These are phyloP conservation scores for Melanostoma mellinum DNA, from an alignment of 2,888 invertebrate species.

Conservation along the genomic window DNA sequence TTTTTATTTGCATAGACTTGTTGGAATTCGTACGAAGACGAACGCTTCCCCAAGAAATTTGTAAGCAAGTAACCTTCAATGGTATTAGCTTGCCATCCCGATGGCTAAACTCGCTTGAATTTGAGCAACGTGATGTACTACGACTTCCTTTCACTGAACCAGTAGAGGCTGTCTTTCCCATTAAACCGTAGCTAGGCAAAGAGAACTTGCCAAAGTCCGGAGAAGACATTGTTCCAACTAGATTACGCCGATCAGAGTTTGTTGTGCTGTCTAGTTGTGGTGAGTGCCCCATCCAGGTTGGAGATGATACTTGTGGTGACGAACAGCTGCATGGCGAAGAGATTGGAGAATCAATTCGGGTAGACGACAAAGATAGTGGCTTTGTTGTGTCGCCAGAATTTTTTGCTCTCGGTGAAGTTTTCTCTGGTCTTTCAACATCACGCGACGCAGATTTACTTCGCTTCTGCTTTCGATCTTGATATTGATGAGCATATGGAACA, in stretches of 20 bases:
- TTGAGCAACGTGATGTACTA: constrained; percentile 79
- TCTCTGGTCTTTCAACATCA: constrained; percentile 28
- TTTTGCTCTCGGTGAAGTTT: constrained; percentile 30
- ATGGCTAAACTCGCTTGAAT: constrained; percentile 80
- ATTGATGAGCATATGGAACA: neutral
- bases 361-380: constrained; percentile 77
- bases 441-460: constrained; percentile 55
- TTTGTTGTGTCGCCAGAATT: constrained; percentile 6
- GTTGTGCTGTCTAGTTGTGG: constrained; percentile 78
- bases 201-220: constrained; percentile 73
- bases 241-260: constrained; percentile 76
- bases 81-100: constrained; percentile 81
- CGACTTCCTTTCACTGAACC: constrained; percentile 72
- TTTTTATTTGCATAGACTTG: constrained; percentile 84
- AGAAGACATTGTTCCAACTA: constrained; percentile 73
- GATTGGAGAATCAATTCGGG: constrained; percentile 76
- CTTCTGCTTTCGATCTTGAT: constrained; percentile 22
- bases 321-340: constrained; percentile 76
- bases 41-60: constrained; percentile 85
- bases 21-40: constrained; percentile 83
- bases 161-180: constrained; percentile 53
- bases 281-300: constrained; percentile 73
- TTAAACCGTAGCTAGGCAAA: constrained; percentile 68
- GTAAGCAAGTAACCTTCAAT: constrained; percentile 84
- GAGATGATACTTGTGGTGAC: constrained; percentile 69